Percentiles rank a stretch among this genome's conserved stretches.
These are phyloP conservation scores for Sycophila texana DNA, from an alignment of 2,888 invertebrate species.

Conservation along the genomic window DNA sequence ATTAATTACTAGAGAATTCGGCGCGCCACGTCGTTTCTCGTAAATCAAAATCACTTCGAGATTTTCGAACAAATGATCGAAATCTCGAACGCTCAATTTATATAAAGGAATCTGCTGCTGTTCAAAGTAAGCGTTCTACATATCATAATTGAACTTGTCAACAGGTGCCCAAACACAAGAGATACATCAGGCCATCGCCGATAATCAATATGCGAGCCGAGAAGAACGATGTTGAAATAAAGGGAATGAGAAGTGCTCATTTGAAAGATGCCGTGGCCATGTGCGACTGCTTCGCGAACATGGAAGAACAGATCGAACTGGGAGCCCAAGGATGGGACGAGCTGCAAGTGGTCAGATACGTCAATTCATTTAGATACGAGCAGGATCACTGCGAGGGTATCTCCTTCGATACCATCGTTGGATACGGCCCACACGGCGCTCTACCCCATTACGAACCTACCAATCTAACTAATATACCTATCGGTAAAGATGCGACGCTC, in stretches of 20 bases:
- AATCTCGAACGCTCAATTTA: too few relatives aligned
- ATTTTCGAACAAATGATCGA: too few relatives aligned
- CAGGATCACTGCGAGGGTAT: slow-evolving; percentile 85
- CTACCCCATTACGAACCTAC: slow-evolving; percentile 90
- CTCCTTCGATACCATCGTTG: slow-evolving; percentile 91
- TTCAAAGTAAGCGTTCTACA: too few relatives aligned
- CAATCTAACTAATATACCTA: slow-evolving; percentile 81
- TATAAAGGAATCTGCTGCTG: too few relatives aligned
- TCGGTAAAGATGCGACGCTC: slow-evolving; percentile 87
- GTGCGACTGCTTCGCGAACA: slow-evolving; percentile 88
- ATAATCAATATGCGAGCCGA: slow-evolving; percentile 79
- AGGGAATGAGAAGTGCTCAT: slow-evolving; percentile 90
- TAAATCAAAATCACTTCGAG: too few relatives aligned
- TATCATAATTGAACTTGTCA: too few relatives aligned
- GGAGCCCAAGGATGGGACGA: slow-evolving; percentile 81
- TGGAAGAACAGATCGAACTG: slow-evolving; percentile 78
- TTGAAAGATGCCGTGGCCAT: slow-evolving; percentile 92
- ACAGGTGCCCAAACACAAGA: slow-evolving; percentile 77
- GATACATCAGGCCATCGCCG: slow-evolving; percentile 84
- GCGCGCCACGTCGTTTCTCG: too few relatives aligned
- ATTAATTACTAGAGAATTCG: too few relatives aligned
- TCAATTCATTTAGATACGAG: slow-evolving; percentile 84
- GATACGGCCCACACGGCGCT: slow-evolving; percentile 91
- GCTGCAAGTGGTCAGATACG: slow-evolving; percentile 82
- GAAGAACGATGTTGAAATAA: slow-evolving; percentile 88